Percentiles rank a stretch among this genome's conserved stretches.
Conservation (phyloP, 1,140 invertebrate genomes). For the Lordiphosa clarofinis region DNA sequence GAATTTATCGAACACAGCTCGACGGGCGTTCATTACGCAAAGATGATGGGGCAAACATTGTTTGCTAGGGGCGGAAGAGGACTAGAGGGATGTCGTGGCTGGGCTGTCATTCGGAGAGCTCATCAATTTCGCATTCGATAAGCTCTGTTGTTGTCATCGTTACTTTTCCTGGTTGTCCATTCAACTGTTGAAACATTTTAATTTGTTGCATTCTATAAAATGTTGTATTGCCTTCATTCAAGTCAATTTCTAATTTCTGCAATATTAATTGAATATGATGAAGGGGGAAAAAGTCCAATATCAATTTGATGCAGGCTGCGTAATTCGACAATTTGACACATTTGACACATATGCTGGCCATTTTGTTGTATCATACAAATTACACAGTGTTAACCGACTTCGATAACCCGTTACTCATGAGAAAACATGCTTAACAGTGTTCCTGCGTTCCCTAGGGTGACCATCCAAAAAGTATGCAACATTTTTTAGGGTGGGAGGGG, state of each 20-base stretch:
- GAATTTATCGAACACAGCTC: constrained; percentile 72
- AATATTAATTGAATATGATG: background rate
- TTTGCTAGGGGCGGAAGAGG: background rate
- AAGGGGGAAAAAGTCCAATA: too few species aligned
- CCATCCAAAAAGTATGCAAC: too few species aligned
- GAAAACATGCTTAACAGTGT: too few species aligned
- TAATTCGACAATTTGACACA: too few species aligned
- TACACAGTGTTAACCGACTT: too few species aligned
- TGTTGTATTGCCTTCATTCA: background rate
- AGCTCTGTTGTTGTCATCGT: constrained; percentile 36
- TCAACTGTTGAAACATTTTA: constrained; percentile 53
- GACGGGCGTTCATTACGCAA: constrained; percentile 64
- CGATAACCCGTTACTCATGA: too few species aligned
- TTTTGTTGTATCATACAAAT: too few species aligned
- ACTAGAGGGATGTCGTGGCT: constrained; percentile 16
- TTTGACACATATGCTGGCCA: too few species aligned
- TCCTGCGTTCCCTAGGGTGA: too few species aligned
- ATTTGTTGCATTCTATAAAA: constrained; percentile 13
- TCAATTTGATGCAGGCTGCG: too few species aligned
- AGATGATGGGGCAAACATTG: constrained; percentile 17
- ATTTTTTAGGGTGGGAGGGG: too few species aligned
- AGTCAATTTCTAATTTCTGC: background rate
- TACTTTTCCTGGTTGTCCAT: constrained; percentile 17
- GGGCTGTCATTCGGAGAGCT: constrained; percentile 65
- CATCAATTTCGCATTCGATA: constrained; percentile 74